Base-by-base conservation (phyloP, 1,140 invertebrate species). In the Homalodisca vitripennis region DNA sequence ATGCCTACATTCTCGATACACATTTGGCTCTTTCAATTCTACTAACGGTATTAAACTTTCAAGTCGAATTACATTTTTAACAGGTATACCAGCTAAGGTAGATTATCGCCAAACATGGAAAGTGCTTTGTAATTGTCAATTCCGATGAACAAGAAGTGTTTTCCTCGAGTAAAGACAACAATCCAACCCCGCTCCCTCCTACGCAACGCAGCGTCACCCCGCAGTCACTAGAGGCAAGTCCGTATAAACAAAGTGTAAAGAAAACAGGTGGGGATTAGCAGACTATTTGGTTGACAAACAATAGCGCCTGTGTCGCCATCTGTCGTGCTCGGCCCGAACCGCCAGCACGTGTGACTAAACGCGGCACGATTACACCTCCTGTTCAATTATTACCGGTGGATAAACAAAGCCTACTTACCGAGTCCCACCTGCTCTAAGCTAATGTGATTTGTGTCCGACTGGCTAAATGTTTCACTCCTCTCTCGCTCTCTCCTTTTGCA, bases 371-470 rank as follows among this genome's bases (percentile, higher is more conserved):
- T 53, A 53, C 48, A 22, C 34, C 34, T 2, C 3, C 27, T 60
- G 55, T 29, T 60, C 22, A 60, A 60, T 60, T 27, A 60, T 60
- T 60, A 51, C 55, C n/a, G 26, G 6, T 2, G 55, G 55, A 60
- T 60, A 60, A 60, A 60, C 55, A 60, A 60, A 30, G 55, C 55
- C 55, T 60, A 60, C 55, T 60, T 60, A 27, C 55, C 26, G 3
- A 60, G 55, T 60, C 55, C 48, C 55, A 60, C 55, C 55, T 60
- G 55, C 55, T 29, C 55, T n/a, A n/a, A n/a, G 34, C 24, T 60
- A 60, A 60, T 60, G 2, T 29, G 55, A 60, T 60, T 60, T 60
- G 55, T 26, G 55, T 60, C 55, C 26, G 24, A 27, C 55, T 60
- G 26, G 55, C 55, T 26, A 27, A 26, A 60, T 60, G 26, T 29